Conservation (phyloP, 2,888 invertebrate genomes). For the Cataglyphis cursor region DNA sequence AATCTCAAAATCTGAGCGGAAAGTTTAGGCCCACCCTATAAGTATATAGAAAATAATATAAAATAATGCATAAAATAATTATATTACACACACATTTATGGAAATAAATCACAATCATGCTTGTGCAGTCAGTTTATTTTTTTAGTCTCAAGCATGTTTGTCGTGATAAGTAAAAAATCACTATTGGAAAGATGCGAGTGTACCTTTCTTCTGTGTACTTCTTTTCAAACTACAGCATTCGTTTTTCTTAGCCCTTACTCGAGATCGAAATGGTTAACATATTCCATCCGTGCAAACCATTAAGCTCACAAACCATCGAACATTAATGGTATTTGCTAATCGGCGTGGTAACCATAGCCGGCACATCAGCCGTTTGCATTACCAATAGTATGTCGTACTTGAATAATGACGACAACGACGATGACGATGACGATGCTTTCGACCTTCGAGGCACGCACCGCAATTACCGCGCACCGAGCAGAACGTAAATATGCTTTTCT, state of each 20-base stretch:
- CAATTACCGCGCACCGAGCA: background rate
- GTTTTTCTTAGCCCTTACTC: slow-evolving; percentile 6
- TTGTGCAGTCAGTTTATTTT: background rate
- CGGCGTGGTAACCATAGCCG: slow-evolving; percentile 19
- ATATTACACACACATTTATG: background rate
- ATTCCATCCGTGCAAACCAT: slow-evolving; percentile 27
- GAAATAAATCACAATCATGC: too few species aligned
- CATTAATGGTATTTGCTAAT: slow-evolving; percentile 52
- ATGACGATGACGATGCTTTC: slow-evolving; percentile 14
- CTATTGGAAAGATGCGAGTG: background rate
- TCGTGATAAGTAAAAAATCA: background rate
- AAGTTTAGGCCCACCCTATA: too few species aligned
- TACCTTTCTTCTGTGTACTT: background rate
- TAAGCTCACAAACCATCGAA: slow-evolving; percentile 3
- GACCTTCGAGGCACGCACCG: slow-evolving; percentile 37
- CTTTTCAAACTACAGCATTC: background rate
- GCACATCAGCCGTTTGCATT: slow-evolving; percentile 38
- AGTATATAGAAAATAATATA: background rate
- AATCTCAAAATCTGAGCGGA: too few species aligned
- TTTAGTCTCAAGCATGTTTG: background rate
- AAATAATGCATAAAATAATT: background rate
- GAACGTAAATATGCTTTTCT: slow-evolving; percentile 50
- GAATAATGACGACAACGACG: slow-evolving; percentile 20
- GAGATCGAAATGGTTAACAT: slow-evolving; percentile 20
- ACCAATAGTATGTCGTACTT: slow-evolving; percentile 35